Percentiles rank a stretch among this genome's conserved stretches.
Evolutionary conservation across 2,888 invertebrate species (phyloP).

Genomic region (Cataglyphis cursor): DNA sequence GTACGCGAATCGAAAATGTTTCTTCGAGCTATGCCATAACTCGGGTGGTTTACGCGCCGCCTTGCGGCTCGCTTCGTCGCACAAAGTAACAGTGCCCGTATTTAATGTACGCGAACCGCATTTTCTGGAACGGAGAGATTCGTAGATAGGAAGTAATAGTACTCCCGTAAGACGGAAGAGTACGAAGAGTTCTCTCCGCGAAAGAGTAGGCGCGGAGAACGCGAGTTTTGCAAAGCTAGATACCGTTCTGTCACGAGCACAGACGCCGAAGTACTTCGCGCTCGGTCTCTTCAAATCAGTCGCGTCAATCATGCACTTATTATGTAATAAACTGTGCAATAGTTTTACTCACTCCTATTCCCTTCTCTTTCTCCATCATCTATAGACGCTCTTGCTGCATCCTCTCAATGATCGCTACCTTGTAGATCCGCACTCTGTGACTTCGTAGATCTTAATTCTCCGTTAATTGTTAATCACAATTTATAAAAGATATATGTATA

Average conservation of each 20-base stretch:
- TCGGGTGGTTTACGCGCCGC: constrained; percentile 46
- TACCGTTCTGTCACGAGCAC: not conserved
- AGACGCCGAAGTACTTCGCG: constrained; percentile 39
- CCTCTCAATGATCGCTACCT: constrained; percentile 45
- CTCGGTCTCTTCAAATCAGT: constrained; percentile 50
- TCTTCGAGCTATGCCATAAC: constrained; percentile 41
- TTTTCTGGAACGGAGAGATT: constrained; percentile 41
- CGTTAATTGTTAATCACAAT: not conserved
- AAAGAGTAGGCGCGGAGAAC: constrained; percentile 48
- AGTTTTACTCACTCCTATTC: constrained; percentile 71
- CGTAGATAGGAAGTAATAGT: constrained; percentile 34
- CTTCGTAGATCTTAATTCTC: not conserved
- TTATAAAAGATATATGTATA: not conserved
- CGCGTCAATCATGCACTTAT: constrained; percentile 75
- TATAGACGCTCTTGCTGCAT: constrained; percentile 48
- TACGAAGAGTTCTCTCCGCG: not conserved
- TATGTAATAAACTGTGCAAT: constrained; percentile 74
- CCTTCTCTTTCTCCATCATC: constrained; percentile 56
- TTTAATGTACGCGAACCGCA: constrained; percentile 68
- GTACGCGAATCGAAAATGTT: constrained; percentile 55
- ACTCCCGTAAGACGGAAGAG: constrained; percentile 12
- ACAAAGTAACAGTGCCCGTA: constrained; percentile 64
- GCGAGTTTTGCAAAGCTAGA: constrained; percentile 64
- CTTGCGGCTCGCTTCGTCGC: constrained; percentile 15
- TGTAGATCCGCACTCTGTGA: not conserved